phyloP scores from a whole-genome alignment of 2,797 vertebrate genomes.

The Xenentodon cancila region DNA sequence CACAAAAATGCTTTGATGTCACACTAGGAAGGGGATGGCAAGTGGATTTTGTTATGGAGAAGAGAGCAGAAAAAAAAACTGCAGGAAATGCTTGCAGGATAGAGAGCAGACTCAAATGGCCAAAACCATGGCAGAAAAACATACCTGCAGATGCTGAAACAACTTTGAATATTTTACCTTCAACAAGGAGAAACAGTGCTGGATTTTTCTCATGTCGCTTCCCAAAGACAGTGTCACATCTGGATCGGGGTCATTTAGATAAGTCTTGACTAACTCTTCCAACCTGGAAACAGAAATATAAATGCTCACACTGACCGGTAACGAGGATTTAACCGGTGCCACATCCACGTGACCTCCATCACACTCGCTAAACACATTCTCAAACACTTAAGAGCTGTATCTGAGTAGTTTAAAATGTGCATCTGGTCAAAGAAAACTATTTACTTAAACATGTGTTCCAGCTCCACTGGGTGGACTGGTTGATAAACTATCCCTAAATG shows the following conservation, averaged over 20 bases:
- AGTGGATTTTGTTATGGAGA: background rate
- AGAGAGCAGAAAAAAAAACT: constrained; percentile 8
- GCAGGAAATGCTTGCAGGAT: background rate
- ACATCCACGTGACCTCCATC: constrained; percentile 31
- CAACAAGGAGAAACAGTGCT: constrained; percentile 85
- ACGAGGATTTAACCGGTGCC: constrained; percentile 1
- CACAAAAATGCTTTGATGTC: constrained; percentile 1
- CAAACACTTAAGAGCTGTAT: constrained; percentile 50
- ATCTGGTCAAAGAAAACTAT: constrained; percentile 71
- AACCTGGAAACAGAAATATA: constrained; percentile 78
- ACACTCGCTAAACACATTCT: constrained; percentile 25
- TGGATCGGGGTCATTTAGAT: constrained; percentile 88
- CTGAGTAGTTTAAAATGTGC: constrained; percentile 57
- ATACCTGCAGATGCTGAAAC: background rate
- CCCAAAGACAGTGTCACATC: constrained; percentile 86
- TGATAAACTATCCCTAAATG: constrained; percentile 72
- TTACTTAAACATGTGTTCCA: constrained; percentile 60
- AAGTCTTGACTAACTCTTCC: constrained; percentile 81
- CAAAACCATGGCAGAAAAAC: background rate
- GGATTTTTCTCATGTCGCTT: constrained; percentile 92
- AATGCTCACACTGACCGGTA: constrained; percentile 6
- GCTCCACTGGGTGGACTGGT: constrained; percentile 40
- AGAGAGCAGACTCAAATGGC: background rate
- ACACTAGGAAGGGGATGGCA: background rate
- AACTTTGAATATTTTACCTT: constrained; percentile 83